Conservation (phyloP, 2,888 invertebrate genomes). For the Amphipoea oculea region DNA sequence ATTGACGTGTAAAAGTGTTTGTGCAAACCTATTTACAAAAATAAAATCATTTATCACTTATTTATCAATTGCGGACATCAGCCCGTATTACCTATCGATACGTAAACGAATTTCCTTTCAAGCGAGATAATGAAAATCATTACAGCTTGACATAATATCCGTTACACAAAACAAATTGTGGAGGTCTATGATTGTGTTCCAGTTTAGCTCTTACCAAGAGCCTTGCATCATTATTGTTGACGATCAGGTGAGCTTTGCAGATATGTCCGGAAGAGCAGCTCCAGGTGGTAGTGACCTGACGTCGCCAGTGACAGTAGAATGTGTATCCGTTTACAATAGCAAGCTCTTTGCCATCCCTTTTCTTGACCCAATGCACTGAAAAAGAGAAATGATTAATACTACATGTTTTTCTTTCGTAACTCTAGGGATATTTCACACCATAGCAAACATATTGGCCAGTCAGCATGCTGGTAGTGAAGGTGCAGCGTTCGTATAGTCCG, state of each 20-base stretch:
- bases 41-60: too few species aligned
- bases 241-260: slow-evolving; percentile 66
- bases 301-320: slow-evolving; percentile 63
- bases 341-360: slow-evolving; percentile 65
- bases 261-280: slow-evolving; percentile 68
- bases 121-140: not conserved
- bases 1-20: too few species aligned
- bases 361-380: slow-evolving; percentile 55
- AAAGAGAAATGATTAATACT: not conserved
- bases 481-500: not conserved
- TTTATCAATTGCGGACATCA: not conserved
- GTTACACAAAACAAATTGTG: slow-evolving; percentile 24
- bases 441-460: not conserved
- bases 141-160: slow-evolving; percentile 26
- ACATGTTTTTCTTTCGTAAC: not conserved
- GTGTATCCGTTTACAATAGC: slow-evolving; percentile 69
- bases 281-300: slow-evolving; percentile 60
- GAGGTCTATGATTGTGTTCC: slow-evolving; percentile 82
- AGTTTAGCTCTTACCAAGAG: slow-evolving; percentile 71
- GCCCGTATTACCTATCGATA: not conserved
- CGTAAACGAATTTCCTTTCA: not conserved
- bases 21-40: too few species aligned
- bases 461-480: too few species aligned
- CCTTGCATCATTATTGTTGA: slow-evolving; percentile 32
- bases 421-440: not conserved